Conservation (phyloP, 1,140 invertebrate species). For the Rhopalosiphum padi region DNA sequence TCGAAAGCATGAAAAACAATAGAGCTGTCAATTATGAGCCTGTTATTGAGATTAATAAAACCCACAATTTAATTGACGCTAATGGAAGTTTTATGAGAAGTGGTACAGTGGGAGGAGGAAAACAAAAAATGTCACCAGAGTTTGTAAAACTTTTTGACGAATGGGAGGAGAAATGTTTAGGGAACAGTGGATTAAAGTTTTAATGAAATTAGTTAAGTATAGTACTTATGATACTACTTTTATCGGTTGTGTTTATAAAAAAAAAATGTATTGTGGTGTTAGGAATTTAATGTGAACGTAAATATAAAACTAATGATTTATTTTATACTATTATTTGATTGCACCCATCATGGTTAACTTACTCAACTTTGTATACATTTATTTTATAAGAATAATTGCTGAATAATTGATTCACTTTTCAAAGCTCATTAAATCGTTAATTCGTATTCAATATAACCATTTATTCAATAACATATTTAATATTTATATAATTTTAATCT, state of each 20-base stretch:
- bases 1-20: constrained; percentile 75
- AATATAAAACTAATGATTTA: neutral
- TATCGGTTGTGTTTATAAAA: too few species aligned
- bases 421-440: too few species aligned
- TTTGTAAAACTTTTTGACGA: constrained; percentile 75
- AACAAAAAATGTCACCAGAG: constrained; percentile 78
- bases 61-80: constrained; percentile 65
- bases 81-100: constrained; percentile 78
- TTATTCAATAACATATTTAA: too few species aligned
- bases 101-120: constrained; percentile 85
- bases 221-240: too few species aligned
- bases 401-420: too few species aligned
- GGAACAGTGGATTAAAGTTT: constrained; percentile 41
- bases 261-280: neutral
- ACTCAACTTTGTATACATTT: too few species aligned
- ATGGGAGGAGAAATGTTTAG: constrained; percentile 72
- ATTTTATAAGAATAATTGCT: too few species aligned
- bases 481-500: too few species aligned
- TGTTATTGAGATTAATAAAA: constrained; percentile 64
- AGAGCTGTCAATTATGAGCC: constrained; percentile 72
- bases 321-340: neutral
- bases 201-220: neutral
- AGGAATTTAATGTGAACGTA: neutral
- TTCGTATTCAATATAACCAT: too few species aligned
- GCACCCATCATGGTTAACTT: too few species aligned